These are phyloP conservation scores for Gasterosteus nipponicus DNA, from an alignment of 2,113 vertebrate species.

Conservation along the genomic window DNA sequence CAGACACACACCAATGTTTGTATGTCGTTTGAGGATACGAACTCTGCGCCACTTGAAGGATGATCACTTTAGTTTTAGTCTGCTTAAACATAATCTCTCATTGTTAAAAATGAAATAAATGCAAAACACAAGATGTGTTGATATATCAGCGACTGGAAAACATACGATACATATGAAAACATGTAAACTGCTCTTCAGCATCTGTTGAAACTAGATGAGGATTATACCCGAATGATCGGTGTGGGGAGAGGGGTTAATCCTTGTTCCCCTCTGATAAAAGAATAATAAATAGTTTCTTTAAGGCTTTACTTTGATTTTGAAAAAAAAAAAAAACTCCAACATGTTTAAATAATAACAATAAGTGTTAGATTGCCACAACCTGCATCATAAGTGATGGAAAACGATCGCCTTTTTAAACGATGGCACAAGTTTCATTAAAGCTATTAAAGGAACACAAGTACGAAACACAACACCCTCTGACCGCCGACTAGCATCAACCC, in stretches of 20 bases:
- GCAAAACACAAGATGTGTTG: constrained; percentile 1
- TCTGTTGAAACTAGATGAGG: constrained; percentile 6
- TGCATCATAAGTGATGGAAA: neutral
- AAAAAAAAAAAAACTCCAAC: neutral
- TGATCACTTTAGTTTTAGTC: constrained; percentile 28
- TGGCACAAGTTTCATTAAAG: neutral
- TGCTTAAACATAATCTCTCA: constrained; percentile 10
- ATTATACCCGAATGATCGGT: neutral
- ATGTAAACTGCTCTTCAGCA: neutral
- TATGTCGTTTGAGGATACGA: constrained; percentile 11
- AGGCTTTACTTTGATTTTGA: neutral
- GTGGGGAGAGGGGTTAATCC: neutral
- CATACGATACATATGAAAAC: neutral
- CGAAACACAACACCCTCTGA: neutral
- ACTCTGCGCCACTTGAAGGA: constrained; percentile 31
- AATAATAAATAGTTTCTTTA: neutral
- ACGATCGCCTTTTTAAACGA: neutral
- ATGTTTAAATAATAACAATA: neutral
- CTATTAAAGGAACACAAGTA: neutral
- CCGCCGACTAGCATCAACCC: neutral
- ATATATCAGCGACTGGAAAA: neutral
- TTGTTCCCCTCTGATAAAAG: neutral
- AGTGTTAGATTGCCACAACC: neutral
- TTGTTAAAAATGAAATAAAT: constrained; percentile 23
- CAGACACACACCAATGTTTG: constrained; percentile 1